Base-by-base conservation (phyloP, 2,888 invertebrate genomes). In the Lumbricus terrestris region DNA sequence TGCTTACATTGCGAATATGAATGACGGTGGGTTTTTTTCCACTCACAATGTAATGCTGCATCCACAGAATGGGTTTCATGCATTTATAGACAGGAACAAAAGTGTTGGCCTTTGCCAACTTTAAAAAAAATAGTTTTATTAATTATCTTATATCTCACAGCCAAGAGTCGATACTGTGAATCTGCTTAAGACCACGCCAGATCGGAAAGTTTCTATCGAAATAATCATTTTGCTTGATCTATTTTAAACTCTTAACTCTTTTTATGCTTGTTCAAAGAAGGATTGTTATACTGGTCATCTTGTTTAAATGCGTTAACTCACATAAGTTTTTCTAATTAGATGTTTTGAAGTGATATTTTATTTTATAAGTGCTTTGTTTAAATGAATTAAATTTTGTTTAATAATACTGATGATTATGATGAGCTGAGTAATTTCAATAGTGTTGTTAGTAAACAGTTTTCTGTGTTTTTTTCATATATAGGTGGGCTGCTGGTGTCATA, bases 401-500 rank as follows among this genome's bases (percentile, higher is more conserved):
- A 69, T 69, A 13, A 69, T 69, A 13, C 11, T 69, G 4, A 69
- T 69, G 29, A n/a, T n/a, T n/a, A 69, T 69, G 11, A n/a, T n/a
- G 8, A 40, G n/a, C n/a, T 29, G 47, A 69, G 8, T 69, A n/a
- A 69, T 69, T 11, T n/a, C n/a, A 69, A n/a, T 69, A 33, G 18
- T 37, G 40, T 29, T 88, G 33, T 34, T 88, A 3, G 11, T 88
- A 38, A 37, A 5, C 88, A n/a, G 37, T n/a, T n/a, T 88, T 88
- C 13, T 42, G n/a, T 38, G 47, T 88, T 88, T 5, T 40, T 1
- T 38, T 18, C n/a, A n/a, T n/a, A 38, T 88, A 34, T 90, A 92
- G 92, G 92, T 99, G 96, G 93, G 93, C 93, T 1, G 90, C 91
- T 69, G 93, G 93, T 23, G 93, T 93, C 23, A 92, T 93, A 83